Percentiles rank a stretch among this genome's conserved stretches.
These are phyloP conservation scores for Panthera tigris DNA, from an alignment of 2,113 vertebrate species.

Conservation along the genomic window DNA sequence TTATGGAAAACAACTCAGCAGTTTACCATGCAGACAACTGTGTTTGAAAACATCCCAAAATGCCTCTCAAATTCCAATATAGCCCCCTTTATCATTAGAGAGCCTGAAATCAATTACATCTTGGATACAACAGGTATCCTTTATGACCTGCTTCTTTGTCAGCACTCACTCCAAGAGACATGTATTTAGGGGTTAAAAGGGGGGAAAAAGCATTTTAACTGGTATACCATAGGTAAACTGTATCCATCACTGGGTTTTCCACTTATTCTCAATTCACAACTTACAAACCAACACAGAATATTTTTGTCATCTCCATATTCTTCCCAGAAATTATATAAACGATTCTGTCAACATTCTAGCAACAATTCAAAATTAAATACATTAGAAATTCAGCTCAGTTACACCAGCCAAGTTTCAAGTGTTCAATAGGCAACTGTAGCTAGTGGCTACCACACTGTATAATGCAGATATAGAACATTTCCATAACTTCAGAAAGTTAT, in stretches of 20 bases:
- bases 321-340: not conserved
- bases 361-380: constrained; percentile 32
- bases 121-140: not conserved
- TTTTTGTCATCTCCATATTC: not conserved
- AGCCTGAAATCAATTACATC: not conserved
- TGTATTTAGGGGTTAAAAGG: not conserved
- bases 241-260: not conserved
- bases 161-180: not conserved
- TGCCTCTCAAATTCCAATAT: not conserved
- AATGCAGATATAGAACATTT: not conserved
- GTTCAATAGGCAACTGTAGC: not conserved
- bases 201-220: not conserved
- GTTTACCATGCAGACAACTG: not conserved
- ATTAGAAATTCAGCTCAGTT: not conserved
- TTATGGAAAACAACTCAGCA: not conserved
- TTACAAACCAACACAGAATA: not conserved
- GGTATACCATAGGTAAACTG: not conserved
- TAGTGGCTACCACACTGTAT: not conserved
- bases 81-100: not conserved
- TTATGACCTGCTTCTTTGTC: not conserved
- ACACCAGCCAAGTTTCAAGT: not conserved
- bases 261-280: not conserved
- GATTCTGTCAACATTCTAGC: not conserved
- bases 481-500: not conserved
- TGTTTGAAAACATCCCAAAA: not conserved